These are phyloP conservation scores for Heliothis virescens DNA, from an alignment of 1,140 invertebrate genomes.

Conservation along the genomic window DNA sequence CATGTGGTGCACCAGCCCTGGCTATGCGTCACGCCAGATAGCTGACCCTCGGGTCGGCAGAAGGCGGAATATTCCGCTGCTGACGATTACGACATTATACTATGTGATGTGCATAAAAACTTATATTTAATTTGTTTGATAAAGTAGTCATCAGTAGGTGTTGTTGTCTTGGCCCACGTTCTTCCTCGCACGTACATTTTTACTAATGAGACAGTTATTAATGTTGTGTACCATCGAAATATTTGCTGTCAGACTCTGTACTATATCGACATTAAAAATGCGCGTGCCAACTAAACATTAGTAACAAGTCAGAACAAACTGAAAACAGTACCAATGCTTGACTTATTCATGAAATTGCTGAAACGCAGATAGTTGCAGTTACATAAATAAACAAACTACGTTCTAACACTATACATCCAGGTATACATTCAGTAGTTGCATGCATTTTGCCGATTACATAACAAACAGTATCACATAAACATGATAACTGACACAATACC, in stretches of 20 bases:
- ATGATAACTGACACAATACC: slow-evolving; percentile 24
- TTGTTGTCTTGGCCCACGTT: too few relatives aligned
- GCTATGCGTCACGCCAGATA: slow-evolving; percentile 26
- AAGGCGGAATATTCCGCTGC: slow-evolving; percentile 47
- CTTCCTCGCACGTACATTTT: too few relatives aligned
- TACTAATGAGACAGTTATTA: too few relatives aligned
- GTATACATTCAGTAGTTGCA: background rate
- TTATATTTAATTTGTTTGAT: background rate
- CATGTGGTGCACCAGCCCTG: slow-evolving; percentile 15
- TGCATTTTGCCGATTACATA: slow-evolving; percentile 3
- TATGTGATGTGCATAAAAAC: slow-evolving; percentile 8
- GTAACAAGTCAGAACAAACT: too few relatives aligned
- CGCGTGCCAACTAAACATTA: too few relatives aligned
- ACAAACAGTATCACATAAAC: slow-evolving; percentile 18
- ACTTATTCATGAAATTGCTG: too few relatives aligned
- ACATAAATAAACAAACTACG: too few relatives aligned
- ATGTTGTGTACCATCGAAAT: too few relatives aligned
- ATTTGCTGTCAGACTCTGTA: too few relatives aligned
- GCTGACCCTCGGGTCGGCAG: slow-evolving; percentile 42
- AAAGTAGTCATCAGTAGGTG: background rate
- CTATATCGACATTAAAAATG: too few relatives aligned
- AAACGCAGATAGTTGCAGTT: too few relatives aligned
- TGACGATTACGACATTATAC: slow-evolving; percentile 35
- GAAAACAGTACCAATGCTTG: too few relatives aligned
- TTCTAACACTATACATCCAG: background rate